A percentile compares a stretch with the other conserved stretches of the same genome.
phyloP scores from a whole-genome alignment of 2,888 invertebrate species.

The Luperina nickerlii region DNA sequence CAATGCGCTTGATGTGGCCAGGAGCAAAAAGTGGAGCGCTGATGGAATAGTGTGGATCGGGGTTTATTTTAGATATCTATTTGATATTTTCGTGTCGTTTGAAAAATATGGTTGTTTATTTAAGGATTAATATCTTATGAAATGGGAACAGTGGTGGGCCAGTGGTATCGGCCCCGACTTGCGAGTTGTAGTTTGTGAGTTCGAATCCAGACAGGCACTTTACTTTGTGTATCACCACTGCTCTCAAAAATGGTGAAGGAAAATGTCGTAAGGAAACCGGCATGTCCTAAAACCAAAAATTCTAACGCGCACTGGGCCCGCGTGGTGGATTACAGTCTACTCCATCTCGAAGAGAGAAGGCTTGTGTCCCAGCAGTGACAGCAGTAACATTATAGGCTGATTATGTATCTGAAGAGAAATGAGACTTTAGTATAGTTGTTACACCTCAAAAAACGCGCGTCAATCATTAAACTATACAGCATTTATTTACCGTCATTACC shows the following conservation, averaged over 20 bases:
- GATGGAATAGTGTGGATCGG: slow-evolving; percentile 72
- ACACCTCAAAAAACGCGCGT: not conserved
- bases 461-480: not conserved
- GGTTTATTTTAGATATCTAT: slow-evolving; percentile 29
- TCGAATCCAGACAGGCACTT: not conserved
- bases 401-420: not conserved
- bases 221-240: not conserved
- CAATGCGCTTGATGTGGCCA: slow-evolving; percentile 78
- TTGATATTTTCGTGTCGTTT: slow-evolving; percentile 13
- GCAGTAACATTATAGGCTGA: not conserved
- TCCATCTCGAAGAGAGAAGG: not conserved
- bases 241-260: not conserved
- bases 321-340: not conserved
- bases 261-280: not conserved
- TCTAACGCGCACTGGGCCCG: not conserved
- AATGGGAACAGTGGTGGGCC: not conserved
- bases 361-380: not conserved
- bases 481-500: not conserved
- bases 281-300: too few relatives aligned
- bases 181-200: not conserved
- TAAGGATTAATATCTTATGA: not conserved
- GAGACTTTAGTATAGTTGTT: not conserved
- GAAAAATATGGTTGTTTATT: not conserved
- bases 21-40: slow-evolving; percentile 73
- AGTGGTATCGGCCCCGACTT: not conserved